Evolutionary conservation across 2,797 vertebrate genomes (phyloP).

Genomic region (Serranus cabrilla): DNA sequence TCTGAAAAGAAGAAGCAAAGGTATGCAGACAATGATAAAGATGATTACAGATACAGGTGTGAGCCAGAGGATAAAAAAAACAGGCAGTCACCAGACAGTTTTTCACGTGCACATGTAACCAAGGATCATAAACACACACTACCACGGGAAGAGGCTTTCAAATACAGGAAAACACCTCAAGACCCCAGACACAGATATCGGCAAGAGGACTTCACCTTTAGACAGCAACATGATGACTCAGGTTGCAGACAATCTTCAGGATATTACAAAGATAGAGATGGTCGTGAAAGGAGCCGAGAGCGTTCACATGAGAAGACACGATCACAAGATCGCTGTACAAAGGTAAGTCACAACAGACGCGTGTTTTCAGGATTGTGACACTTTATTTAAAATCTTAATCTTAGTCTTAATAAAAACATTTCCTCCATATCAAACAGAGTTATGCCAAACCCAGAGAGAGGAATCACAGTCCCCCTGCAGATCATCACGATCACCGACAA

Average conservation of each 20-base stretch:
- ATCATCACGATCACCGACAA: slow-evolving; percentile 42
- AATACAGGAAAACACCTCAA: slow-evolving; percentile 49
- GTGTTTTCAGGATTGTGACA: background rate
- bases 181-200: slow-evolving; percentile 52
- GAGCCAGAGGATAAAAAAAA: slow-evolving; percentile 41
- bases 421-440: slow-evolving; percentile 55
- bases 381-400: background rate
- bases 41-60: slow-evolving; percentile 52
- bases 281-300: slow-evolving; percentile 35
- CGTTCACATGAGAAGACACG: slow-evolving; percentile 33
- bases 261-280: slow-evolving; percentile 42
- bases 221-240: slow-evolving; percentile 41
- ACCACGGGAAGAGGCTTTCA: slow-evolving; percentile 54
- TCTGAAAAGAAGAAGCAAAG: slow-evolving; percentile 57
- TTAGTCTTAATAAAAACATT: background rate
- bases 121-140: slow-evolving; percentile 46
- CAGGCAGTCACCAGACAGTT: slow-evolving; percentile 41
- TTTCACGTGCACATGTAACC: slow-evolving; percentile 11
- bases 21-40: slow-evolving; percentile 30
- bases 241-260: slow-evolving; percentile 15
- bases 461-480: slow-evolving; percentile 30
- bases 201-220: slow-evolving; percentile 35
- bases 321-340: slow-evolving; percentile 37
- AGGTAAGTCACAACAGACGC: slow-evolving; percentile 35
- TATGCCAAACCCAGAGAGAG: slow-evolving; percentile 45